Evolutionary conservation across 2,113 vertebrate genomes (phyloP).

Genomic region (Raja brachyura): DNA sequence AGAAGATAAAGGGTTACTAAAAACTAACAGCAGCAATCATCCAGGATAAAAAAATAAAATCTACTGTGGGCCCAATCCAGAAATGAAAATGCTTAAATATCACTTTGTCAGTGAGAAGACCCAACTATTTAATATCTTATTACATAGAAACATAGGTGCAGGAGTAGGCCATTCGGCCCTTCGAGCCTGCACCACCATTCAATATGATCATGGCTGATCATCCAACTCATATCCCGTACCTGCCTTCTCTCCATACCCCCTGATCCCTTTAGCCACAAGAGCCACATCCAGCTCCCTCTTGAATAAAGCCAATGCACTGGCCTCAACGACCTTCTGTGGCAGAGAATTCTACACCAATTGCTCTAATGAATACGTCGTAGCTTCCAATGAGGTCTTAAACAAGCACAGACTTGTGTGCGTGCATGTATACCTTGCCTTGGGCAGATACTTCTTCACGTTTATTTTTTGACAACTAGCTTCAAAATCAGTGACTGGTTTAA

Average conservation of each 20-base stretch:
- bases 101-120: neutral
- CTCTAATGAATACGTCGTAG: neutral
- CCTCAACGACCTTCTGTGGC: too few species aligned
- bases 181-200: too few species aligned
- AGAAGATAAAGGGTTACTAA: neutral
- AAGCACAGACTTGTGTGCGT: conserved; percentile 26
- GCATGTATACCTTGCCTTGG: conserved; percentile 7
- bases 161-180: too few species aligned
- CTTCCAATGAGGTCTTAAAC: neutral
- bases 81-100: neutral
- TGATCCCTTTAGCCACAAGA: too few species aligned
- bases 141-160: too few species aligned
- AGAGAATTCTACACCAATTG: neutral
- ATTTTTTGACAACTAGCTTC: conserved; percentile 23
- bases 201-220: too few species aligned
- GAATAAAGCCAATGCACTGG: too few species aligned
- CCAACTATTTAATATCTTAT: neutral
- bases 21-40: neutral
- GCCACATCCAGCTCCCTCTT: too few species aligned
- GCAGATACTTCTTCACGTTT: conserved; percentile 17
- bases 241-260: too few species aligned
- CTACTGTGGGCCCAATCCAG: neutral
- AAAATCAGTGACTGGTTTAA: conserved; percentile 24
- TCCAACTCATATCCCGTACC: too few species aligned
- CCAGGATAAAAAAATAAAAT: neutral